Evolutionary conservation across 1,140 invertebrate species (phyloP).

Genomic region (Lineus longissimus): DNA sequence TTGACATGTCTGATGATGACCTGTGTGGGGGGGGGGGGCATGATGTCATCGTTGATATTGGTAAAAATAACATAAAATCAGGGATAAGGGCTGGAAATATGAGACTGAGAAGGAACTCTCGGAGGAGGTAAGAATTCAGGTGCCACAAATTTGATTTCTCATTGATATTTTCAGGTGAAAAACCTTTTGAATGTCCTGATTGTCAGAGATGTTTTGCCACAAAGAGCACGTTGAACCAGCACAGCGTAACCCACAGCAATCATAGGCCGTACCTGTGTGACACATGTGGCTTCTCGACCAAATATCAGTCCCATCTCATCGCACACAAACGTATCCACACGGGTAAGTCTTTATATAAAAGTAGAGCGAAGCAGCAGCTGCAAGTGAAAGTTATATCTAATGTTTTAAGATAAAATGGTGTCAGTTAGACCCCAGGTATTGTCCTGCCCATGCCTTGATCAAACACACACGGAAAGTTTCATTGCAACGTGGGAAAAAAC

Average conservation of each 20-base stretch:
- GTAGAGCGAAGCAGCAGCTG: background rate
- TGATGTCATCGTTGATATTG: too few species aligned
- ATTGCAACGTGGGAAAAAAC: too few species aligned
- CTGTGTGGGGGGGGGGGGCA: too few species aligned
- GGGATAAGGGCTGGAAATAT: too few species aligned
- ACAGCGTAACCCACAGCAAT: constrained; percentile 59
- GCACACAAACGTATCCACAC: constrained; percentile 65
- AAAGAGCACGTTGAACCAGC: constrained; percentile 62
- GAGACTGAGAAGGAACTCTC: too few species aligned
- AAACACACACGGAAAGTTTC: background rate
- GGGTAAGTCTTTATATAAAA: constrained; percentile 39
- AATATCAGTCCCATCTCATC: constrained; percentile 66
- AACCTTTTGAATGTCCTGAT: constrained; percentile 47
- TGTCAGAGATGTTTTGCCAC: constrained; percentile 59
- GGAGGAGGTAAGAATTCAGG: background rate
- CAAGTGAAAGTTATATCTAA: background rate
- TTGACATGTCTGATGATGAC: too few species aligned
- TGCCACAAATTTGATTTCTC: background rate
- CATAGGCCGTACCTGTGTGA: constrained; percentile 62
- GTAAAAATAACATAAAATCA: too few species aligned
- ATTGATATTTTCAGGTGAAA: constrained; percentile 18
- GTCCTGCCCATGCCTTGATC: background rate
- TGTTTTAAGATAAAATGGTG: background rate
- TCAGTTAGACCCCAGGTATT: background rate
- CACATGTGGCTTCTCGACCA: constrained; percentile 65